Evolutionary conservation across 2,888 invertebrate genomes (phyloP).

Genomic region (Chrysodeixis includens): DNA sequence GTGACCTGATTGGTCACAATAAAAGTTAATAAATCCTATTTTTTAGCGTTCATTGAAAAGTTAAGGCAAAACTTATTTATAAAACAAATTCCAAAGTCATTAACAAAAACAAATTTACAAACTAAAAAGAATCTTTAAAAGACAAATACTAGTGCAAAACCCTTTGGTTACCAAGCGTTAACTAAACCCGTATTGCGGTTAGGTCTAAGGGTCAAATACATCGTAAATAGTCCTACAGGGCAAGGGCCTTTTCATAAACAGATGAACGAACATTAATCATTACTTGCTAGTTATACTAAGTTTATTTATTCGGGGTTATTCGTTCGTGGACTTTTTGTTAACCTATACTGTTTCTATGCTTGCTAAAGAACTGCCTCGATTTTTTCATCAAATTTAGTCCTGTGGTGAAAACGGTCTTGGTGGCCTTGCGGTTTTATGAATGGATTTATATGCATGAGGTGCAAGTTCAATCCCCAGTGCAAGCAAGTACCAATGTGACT

Average conservation of each 20-base stretch:
- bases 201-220: constrained; percentile 2
- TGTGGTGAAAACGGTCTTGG: too few relatives aligned
- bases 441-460: too few relatives aligned
- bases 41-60: too few relatives aligned
- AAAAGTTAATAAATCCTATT: too few relatives aligned
- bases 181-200: constrained; percentile 4
- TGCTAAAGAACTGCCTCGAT: too few relatives aligned
- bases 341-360: too few relatives aligned
- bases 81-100: neutral
- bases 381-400: too few relatives aligned
- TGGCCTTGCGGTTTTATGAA: too few relatives aligned
- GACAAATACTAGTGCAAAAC: neutral
- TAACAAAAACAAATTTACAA: neutral
- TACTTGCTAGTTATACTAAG: neutral
- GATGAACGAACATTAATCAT: neutral
- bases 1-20: too few relatives aligned
- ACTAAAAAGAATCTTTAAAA: neutral
- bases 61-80: too few relatives aligned
- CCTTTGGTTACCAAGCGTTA: neutral
- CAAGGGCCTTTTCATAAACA: neutral
- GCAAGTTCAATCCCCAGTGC: too few relatives aligned
- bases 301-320: neutral
- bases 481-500: too few relatives aligned
- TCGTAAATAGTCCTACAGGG: neutral
- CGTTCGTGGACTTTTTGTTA: neutral